phyloP scores from a whole-genome alignment of 2,113 vertebrate genomes.

The Laterallus jamaicensis region DNA sequence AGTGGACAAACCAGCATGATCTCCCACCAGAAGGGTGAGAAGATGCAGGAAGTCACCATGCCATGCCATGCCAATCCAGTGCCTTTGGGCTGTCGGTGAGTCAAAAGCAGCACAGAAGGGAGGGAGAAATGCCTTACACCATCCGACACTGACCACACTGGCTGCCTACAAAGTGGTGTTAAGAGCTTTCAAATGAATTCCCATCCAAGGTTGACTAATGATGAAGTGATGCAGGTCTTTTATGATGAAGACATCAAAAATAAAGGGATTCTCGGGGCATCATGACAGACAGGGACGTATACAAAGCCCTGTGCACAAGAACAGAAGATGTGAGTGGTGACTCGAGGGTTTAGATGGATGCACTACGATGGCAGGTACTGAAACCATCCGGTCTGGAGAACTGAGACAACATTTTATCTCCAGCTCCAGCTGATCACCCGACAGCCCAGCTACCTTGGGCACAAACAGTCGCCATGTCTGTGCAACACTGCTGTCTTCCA shows the following conservation, averaged over 20 bases:
- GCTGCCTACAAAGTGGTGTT: background rate
- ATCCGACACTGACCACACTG: background rate
- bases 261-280: slow-evolving; percentile 30
- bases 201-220: slow-evolving; percentile 49
- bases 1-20: background rate
- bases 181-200: slow-evolving; percentile 27
- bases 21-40: background rate
- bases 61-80: background rate
- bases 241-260: slow-evolving; percentile 47
- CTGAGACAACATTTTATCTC: background rate
- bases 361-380: background rate
- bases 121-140: slow-evolving; percentile 16
- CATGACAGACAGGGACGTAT: slow-evolving; percentile 59
- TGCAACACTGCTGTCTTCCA: background rate
- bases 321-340: background rate
- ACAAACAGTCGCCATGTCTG: background rate
- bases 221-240: slow-evolving; percentile 42
- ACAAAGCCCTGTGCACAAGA: slow-evolving; percentile 63
- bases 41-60: background rate
- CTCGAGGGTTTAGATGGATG: background rate
- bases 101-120: slow-evolving; percentile 16
- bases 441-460: background rate
- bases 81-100: slow-evolving; percentile 21
- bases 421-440: background rate
- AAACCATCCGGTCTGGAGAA: background rate